Conservation (phyloP, 1,140 invertebrate genomes). For the Ridgeia piscesae region DNA sequence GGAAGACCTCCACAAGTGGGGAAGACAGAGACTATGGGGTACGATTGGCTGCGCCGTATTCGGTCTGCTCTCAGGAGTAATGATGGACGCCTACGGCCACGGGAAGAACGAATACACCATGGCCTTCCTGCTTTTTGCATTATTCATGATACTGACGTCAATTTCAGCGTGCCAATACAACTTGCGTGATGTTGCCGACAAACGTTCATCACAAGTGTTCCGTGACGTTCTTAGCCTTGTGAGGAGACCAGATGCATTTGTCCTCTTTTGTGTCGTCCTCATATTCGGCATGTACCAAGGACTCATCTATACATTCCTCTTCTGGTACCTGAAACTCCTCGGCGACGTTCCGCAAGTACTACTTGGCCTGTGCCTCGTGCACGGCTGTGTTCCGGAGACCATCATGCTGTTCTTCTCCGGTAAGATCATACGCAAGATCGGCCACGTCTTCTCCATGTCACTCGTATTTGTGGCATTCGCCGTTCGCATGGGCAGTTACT, state of each 20-base stretch:
- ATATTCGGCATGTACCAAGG: constrained; percentile 81
- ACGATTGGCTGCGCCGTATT: constrained; percentile 36
- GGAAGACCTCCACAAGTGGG: constrained; percentile 62
- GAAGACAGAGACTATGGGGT: constrained; percentile 71
- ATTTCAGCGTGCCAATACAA: constrained; percentile 30
- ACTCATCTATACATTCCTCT: constrained; percentile 85
- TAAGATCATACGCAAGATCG: constrained; percentile 76
- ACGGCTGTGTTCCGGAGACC: constrained; percentile 84
- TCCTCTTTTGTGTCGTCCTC: constrained; percentile 74
- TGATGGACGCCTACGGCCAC: constrained; percentile 39
- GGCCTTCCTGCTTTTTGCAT: constrained; percentile 33
- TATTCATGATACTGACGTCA: constrained; percentile 42
- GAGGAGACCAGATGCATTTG: not conserved
- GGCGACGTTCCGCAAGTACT: constrained; percentile 72
- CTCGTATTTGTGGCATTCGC: constrained; percentile 75
- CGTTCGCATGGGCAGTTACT: constrained; percentile 79
- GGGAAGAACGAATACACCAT: constrained; percentile 17
- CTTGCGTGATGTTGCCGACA: not conserved
- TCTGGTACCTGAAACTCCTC: constrained; percentile 81
- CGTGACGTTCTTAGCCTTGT: not conserved
- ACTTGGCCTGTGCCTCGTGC: constrained; percentile 76
- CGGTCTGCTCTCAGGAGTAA: constrained; percentile 42
- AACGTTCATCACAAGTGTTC: not conserved
- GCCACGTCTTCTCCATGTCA: constrained; percentile 80
- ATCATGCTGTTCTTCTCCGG: constrained; percentile 77